Base-by-base conservation (phyloP, 2,888 invertebrate species). In the Drosophila affinis region DNA sequence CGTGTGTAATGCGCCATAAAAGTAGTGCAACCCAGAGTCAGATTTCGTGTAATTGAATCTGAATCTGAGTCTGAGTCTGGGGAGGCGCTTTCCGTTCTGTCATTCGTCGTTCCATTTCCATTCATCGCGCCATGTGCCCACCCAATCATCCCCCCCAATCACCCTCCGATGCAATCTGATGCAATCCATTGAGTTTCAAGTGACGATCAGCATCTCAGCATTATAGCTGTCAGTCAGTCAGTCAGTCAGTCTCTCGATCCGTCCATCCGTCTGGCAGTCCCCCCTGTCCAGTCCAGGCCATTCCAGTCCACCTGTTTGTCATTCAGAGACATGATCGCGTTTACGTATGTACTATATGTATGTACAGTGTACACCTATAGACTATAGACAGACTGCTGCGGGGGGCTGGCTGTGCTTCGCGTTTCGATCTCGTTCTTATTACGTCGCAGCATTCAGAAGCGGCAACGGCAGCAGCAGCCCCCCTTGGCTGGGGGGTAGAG, bases 41-140 rank as follows among this genome's bases (percentile, higher is more conserved):
- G 60, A 56, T 47, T 68, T 62, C 68, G 54, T 60, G 56, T 67
- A 62, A 62, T 34, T 58, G 56, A 67, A 52, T 39, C 65, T 45
- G 21, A 0, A 21, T 21, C 21, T 21, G 21, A 1, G 3, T 21
- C 21, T 21, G 21, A 21, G 1, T 21, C 21, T 21, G 21, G 21
- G 21, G 1, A 21, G 21, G 21, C 21, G 21, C 21, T 21, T 21
- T 21, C 21, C 21, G 21, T 21, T 21, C 21, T 24, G 24, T 24
- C 24, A 5, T 24, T 24, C 7, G 27, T 9, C 27, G 56, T 67
- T 54, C 80, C 79, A 86, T 78, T 77, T 54, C 80, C 79, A 86
- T 78, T 77, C 75, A 79, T 71, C 63, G 65, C 49, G 54, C 65
- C 68, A 77, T 12, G 44, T 57, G 47, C 39, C 57, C 32, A 52